A percentile compares a stretch with the other conserved stretches of the same genome.
Conservation (phyloP, 2,797 vertebrate genomes). For the Chloroceryle inda region DNA sequence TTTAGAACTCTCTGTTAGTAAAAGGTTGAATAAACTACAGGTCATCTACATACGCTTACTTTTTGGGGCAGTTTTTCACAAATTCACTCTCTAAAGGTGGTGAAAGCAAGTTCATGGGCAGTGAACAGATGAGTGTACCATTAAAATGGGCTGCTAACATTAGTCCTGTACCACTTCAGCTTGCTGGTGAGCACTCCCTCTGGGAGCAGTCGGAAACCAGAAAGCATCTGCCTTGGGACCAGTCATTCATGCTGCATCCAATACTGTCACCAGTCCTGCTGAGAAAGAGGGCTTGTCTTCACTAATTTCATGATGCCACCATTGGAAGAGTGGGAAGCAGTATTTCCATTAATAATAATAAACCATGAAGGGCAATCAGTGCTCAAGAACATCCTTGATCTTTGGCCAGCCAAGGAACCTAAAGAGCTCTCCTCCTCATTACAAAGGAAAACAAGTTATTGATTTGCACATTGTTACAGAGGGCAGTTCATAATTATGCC, state of each 20-base stretch:
- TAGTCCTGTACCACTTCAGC: not conserved
- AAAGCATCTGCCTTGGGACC: slow-evolving; percentile 24
- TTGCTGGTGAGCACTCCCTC: not conserved
- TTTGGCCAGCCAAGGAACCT: not conserved
- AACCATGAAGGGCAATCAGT: slow-evolving; percentile 7
- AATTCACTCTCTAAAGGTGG: not conserved
- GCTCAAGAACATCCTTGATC: not conserved
- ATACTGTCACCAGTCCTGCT: slow-evolving; percentile 46
- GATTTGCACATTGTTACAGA: slow-evolving; percentile 56
- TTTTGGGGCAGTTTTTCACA: not conserved
- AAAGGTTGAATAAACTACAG: not conserved
- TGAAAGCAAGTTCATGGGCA: not conserved
- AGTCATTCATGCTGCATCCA: slow-evolving; percentile 8
- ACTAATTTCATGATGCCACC: slow-evolving; percentile 48
- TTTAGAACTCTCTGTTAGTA: not conserved
- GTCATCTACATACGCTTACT: not conserved
- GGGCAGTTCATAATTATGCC: slow-evolving; percentile 68
- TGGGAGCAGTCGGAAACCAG: slow-evolving; percentile 2
- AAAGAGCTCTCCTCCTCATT: not conserved
- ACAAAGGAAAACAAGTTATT: not conserved
- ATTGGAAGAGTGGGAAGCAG: not conserved
- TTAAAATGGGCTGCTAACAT: not conserved
- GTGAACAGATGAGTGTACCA: not conserved
- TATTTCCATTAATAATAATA: slow-evolving; percentile 6
- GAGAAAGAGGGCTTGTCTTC: slow-evolving; percentile 41